Conservation (phyloP, 2,888 invertebrate genomes). For the Kuschelorhynchus macadamiae region DNA sequence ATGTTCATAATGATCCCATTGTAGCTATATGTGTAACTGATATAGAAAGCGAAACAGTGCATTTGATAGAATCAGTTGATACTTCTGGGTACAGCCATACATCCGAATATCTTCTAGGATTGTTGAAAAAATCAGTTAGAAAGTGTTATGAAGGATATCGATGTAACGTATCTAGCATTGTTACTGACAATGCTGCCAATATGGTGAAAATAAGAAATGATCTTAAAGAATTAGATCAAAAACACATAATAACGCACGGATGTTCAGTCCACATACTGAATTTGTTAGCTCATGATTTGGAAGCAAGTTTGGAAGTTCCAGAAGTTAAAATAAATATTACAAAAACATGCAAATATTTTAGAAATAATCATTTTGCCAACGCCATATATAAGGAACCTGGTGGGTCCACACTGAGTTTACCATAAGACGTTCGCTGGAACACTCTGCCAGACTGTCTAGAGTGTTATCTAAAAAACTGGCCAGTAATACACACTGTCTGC, state of each 20-base stretch:
- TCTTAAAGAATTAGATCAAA: not conserved
- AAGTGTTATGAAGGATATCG: too few relatives aligned
- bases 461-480: constrained; percentile 33
- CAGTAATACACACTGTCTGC: constrained; percentile 27
- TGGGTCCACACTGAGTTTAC: not conserved
- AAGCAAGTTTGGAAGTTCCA: not conserved
- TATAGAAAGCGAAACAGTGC: constrained; percentile 7
- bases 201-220: not conserved
- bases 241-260: not conserved
- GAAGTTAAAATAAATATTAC: not conserved
- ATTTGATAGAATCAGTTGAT: constrained; percentile 45
- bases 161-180: not conserved
- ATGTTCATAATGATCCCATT: constrained; percentile 48
- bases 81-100: constrained; percentile 35
- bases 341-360: constrained; percentile 16
- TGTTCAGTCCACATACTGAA: not conserved
- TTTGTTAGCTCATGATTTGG: not conserved
- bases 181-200: constrained; percentile 1
- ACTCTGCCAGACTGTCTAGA: constrained; percentile 26
- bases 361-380: constrained; percentile 15
- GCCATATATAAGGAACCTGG: constrained; percentile 11
- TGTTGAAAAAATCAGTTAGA: too few relatives aligned
- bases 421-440: constrained; percentile 35
- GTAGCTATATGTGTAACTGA: constrained; percentile 31
- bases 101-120: too few relatives aligned